phyloP scores from a whole-genome alignment of 2,797 vertebrate genomes.

The Halcyon badia region DNA sequence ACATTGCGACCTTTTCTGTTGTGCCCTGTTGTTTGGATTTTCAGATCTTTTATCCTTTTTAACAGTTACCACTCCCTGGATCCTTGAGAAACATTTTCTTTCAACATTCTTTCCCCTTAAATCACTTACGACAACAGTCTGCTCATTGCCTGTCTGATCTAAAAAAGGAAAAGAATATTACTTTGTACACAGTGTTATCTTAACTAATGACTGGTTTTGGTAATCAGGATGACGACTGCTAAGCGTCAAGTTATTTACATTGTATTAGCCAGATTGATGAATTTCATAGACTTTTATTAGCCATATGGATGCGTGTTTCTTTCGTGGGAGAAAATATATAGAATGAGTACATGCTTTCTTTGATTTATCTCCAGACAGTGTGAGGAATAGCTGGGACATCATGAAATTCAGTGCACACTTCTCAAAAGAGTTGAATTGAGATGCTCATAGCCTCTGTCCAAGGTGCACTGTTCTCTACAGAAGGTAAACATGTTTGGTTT shows the following conservation, averaged over 20 bases:
- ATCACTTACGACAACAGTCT: constrained; percentile 44
- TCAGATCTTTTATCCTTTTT: constrained; percentile 18
- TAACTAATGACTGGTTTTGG: background rate
- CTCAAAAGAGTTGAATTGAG: background rate
- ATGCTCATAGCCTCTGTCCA: background rate
- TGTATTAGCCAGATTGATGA: background rate
- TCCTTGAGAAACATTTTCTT: constrained; percentile 53
- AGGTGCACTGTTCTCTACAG: background rate
- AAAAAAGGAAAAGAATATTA: constrained; percentile 22
- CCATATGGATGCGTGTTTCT: background rate
- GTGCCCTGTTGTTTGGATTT: background rate
- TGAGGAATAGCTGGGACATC: background rate
- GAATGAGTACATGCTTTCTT: background rate
- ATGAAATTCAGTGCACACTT: background rate
- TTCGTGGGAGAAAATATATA: background rate
- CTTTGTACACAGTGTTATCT: background rate
- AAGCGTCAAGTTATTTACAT: background rate
- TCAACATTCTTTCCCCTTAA: constrained; percentile 59
- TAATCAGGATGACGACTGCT: background rate
- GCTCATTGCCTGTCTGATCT: background rate
- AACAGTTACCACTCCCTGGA: constrained; percentile 21
- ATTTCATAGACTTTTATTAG: background rate
- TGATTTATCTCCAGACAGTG: background rate
- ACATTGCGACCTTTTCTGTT: background rate
- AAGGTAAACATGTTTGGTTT: background rate